A percentile compares a stretch with the other conserved stretches of the same genome.
Conservation (phyloP, 2,113 vertebrate genomes). For the Hippotragus niger region DNA sequence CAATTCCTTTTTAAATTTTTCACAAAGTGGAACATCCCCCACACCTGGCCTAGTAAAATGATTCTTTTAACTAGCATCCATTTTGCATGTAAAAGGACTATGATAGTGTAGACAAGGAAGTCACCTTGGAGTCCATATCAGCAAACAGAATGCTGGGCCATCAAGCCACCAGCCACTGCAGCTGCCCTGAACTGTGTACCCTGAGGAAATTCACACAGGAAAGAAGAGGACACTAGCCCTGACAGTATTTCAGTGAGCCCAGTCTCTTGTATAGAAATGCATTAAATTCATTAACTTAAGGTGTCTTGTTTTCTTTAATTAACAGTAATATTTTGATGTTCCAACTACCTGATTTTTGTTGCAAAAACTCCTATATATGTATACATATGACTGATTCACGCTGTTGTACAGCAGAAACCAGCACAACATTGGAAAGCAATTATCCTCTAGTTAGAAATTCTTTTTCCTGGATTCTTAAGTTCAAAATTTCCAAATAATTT, state of each 20-base stretch:
- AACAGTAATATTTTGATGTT: not conserved
- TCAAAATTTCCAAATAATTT: not conserved
- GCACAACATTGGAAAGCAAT: not conserved
- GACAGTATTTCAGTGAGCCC: not conserved
- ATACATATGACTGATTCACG: not conserved
- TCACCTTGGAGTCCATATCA: not conserved
- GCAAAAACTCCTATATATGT: not conserved
- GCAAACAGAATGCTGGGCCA: not conserved
- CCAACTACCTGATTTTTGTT: not conserved
- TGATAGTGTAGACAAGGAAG: not conserved
- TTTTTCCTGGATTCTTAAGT: conserved; percentile 1
- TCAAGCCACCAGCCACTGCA: not conserved
- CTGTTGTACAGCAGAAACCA: not conserved
- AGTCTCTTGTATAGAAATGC: not conserved
- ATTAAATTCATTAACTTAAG: not conserved
- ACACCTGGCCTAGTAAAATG: not conserved
- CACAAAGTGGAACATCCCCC: not conserved
- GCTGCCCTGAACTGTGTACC: not conserved
- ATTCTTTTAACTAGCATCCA: not conserved
- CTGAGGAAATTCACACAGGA: not conserved
- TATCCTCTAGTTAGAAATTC: not conserved
- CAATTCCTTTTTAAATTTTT: not conserved
- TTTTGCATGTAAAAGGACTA: not conserved
- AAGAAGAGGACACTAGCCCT: not conserved
- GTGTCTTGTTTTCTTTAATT: not conserved